Evolutionary conservation across 2,113 vertebrate genomes (phyloP), one percentile per base, ranked within the genome.

Genomic region (Indri indri): DNA sequence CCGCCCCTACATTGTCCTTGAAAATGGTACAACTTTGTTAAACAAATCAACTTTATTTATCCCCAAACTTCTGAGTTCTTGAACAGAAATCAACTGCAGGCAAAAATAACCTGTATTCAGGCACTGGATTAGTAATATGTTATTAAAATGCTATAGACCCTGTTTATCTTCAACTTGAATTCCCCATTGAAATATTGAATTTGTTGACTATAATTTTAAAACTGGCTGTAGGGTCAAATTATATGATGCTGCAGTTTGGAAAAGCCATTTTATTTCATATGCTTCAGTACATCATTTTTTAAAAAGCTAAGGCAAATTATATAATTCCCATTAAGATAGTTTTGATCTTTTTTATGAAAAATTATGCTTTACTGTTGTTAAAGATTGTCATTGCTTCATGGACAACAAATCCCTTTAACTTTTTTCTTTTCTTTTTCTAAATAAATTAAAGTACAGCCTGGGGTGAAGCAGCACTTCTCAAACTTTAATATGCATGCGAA

Each of bases 141-240:
- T 77, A 80, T 91, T 96, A 92, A 84, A 95, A 61, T 94, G 20
- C 47, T 61, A 1, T 54, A 71, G 52, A 52, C 8, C 52, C 88
- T 42, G 79, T 92, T 91, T 89, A 82, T 89, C 57, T 94, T 23
- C 52, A 63, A 14, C 32, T 73, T 95, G 59, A 96, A 77, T 94
- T 97, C 17, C 17, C 14, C 23, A 40, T 73, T 61, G 68, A 92
- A 93, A 87, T 85, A 23, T 37, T 70, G n/a, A 73, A 42, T 42
- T 73, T 73, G 70, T 77, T 94, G 91, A 83, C 77, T 88, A 0
- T 92, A 37, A 68, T 96, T 97, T 94, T 90, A 81, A 87, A 96
- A 76, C 34, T 94, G 82, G 20, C 47, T 90, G 18, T 74, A 74
- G 61, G 20, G 37, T 94, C 30, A 40, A 30, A 57, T 73, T 73